Base-by-base conservation (phyloP, 2,888 invertebrate genomes). In the Balanococcus diminutus region DNA sequence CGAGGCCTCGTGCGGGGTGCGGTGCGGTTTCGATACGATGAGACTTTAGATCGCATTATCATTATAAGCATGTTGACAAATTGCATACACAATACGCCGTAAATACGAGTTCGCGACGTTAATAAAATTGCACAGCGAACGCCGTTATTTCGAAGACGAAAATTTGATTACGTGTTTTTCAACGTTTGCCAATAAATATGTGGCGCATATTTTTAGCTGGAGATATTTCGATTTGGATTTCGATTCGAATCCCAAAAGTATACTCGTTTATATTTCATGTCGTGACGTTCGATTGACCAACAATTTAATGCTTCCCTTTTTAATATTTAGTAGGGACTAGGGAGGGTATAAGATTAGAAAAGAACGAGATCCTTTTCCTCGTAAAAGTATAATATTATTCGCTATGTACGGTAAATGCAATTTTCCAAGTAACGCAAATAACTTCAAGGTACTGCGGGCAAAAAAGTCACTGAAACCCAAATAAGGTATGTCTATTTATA, bases 21-120 rank as follows among this genome's bases (percentile, higher is more conserved):
- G n/a, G n/a, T n/a, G n/a, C n/a, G n/a, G n/a, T n/a, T n/a, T n/a
- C n/a, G n/a, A n/a, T n/a, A n/a, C n/a, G n/a, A n/a, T n/a, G n/a
- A 11, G 14, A 67, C n/a, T 28, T 67, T 56, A 56, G 11, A 56
- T 67, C 28, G 67, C 67, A 67, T 28, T 22, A 56, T 67, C 16
- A 31, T 67, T 67, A 67, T 16, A 28, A 67, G 28, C 28, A 28
- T 67, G 28, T 25, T 25, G 16, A 67, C 67, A 67, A 67, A 67
- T 28, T 67, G 67, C 67, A 67, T 67, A 67, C 28, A 67, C 67
- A 28, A 67, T 67, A 4, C 67, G 67, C 67, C 67, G 67, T 67
- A 67, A 67, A 67, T 67, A 67, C 67, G n/a, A n/a, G n/a, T n/a
- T n/a, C n/a, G 28, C 67, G 67, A 67, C 67, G 67, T 67, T 67